Evolutionary conservation across 2,113 vertebrate species (phyloP).

Genomic region (Pollimyrus isidori): DNA sequence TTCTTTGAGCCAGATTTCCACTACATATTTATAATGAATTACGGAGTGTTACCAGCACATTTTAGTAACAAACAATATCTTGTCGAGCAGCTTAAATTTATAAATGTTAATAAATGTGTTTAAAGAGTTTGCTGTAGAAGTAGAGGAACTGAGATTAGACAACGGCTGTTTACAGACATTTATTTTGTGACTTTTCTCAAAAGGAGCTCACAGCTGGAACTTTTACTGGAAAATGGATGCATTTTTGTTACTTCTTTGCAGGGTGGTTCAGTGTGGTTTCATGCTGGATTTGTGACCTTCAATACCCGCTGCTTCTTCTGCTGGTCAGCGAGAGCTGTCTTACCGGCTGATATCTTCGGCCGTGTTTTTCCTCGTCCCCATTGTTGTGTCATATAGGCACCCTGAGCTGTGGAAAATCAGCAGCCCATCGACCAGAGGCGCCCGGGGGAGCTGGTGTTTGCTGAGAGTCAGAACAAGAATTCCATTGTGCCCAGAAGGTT

Average conservation of each 20-base stretch:
- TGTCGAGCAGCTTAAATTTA: neutral
- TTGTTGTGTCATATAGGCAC: conserved; percentile 19
- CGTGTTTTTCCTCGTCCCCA: neutral
- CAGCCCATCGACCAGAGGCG: conserved; percentile 19
- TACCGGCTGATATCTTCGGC: neutral
- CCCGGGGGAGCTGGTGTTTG: conserved; percentile 18
- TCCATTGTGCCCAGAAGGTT: conserved; percentile 10
- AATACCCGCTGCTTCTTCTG: neutral
- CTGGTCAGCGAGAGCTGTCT: neutral
- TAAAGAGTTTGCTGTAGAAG: neutral
- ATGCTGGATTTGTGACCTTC: neutral
- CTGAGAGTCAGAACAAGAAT: conserved; percentile 18
- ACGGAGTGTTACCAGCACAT: neutral
- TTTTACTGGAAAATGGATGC: neutral
- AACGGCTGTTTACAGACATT: neutral
- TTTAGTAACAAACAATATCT: neutral
- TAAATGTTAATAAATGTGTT: neutral
- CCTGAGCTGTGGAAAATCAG: conserved; percentile 21
- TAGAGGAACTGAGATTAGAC: neutral
- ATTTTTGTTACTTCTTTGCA: neutral
- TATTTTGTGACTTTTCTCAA: neutral
- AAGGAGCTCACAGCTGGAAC: neutral
- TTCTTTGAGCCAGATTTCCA: neutral
- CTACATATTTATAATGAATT: neutral
- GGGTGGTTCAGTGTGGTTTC: neutral